Base-by-base conservation (phyloP, 2,888 invertebrate species). In the Mythimna vitellina region DNA sequence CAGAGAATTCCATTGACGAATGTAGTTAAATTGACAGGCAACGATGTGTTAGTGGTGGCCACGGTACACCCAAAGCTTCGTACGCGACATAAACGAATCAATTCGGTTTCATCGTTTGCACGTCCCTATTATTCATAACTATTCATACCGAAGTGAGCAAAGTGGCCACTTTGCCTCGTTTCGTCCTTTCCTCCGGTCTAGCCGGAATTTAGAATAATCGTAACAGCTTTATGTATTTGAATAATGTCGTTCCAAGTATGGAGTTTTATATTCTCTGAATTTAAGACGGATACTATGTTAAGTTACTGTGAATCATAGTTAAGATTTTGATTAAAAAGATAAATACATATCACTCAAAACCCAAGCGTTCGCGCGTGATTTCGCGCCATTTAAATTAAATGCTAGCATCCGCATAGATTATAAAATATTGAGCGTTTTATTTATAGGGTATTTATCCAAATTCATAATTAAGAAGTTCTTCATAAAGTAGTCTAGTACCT, bases 51-150 rank as follows among this genome's bases (percentile, higher is more conserved):
- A 38, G 38, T 14, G 7, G 20, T 57, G 3, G 20, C 25, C 12
- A 29, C 7, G 29, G 12, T 1, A 32, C 4, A 9, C n/a, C 38
- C n/a, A 32, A 20, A 8, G 58, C 8, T 12, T 0, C 35, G 22
- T 54, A 10, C 10, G 35, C 20, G 1, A 54, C 38, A 17, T 61
- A 29, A 72, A 72, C 42, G 57, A 72, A 81, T 80, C 78, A 81
- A 73, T 77, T 81, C 32, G 29, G 66, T 68, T 77, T 62, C 73
- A 68, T 65, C 54, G 62, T 80, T 73, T 73, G 73, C 67, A 63
- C 57, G 62, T 63, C 51, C 65, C 67, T 60, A 77, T 81, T 77
- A 77, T 81, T 81, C 79, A 80, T 81, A 80, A 81, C 81, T 73
- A 77, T 76, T 76, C 80, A 72, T 66, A 67, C 60, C 29, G n/a